A percentile compares a stretch with the other conserved stretches of the same genome.
phyloP scores from a whole-genome alignment of 2,797 vertebrate species.

The Squalus acanthias region DNA sequence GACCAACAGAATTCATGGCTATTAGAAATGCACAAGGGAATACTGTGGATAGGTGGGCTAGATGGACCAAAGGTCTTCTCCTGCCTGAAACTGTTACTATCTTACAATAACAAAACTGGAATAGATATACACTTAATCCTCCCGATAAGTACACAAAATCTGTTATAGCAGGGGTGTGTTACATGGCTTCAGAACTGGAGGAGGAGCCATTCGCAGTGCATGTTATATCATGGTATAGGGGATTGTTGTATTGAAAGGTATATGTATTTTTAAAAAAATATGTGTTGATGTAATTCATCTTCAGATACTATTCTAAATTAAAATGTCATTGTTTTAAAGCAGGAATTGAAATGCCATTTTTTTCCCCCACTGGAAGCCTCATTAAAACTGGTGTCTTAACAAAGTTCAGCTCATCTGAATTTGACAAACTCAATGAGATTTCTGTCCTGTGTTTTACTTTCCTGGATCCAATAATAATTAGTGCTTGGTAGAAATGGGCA shows the following conservation, averaged over 20 bases:
- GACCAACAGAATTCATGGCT: neutral
- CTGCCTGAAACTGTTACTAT: neutral
- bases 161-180: constrained; percentile 11
- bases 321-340: constrained; percentile 35
- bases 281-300: constrained; percentile 34
- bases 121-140: neutral
- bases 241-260: constrained; percentile 8
- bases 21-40: constrained; percentile 4
- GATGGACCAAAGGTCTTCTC: neutral
- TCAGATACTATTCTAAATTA: constrained; percentile 34
- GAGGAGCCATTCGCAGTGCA: constrained; percentile 14
- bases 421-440: neutral
- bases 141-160: too few species aligned
- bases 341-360: constrained; percentile 8
- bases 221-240: neutral
- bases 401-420: neutral
- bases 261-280: constrained; percentile 35
- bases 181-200: constrained; percentile 1
- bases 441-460: neutral
- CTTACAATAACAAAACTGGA: neutral
- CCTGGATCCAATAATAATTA: neutral
- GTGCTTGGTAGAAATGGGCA: neutral
- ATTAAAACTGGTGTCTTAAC: neutral
- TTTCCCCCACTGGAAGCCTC: neutral
- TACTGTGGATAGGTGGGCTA: neutral